Evolutionary conservation across 2,888 invertebrate species (phyloP).

Genomic region (Hemistola chrysoprasaria): DNA sequence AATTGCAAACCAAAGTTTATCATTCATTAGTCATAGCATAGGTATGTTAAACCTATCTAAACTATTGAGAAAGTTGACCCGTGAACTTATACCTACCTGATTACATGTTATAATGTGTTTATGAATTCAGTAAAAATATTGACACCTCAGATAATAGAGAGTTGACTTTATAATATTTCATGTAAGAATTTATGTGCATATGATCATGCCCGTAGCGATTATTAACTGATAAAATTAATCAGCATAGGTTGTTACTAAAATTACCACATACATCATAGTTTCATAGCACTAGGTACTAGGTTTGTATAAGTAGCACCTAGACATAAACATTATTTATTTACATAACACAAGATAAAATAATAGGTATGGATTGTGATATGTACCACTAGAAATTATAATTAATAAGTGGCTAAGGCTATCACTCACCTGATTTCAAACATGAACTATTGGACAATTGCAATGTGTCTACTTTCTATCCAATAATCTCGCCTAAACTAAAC

Average conservation of each 20-base stretch:
- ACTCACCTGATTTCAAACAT: constrained; percentile 14
- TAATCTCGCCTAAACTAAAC: background rate
- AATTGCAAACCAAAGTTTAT: too few relatives aligned
- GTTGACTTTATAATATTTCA: too few relatives aligned
- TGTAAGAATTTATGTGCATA: constrained; percentile 4
- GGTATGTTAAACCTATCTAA: too few relatives aligned
- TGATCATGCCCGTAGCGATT: constrained; percentile 13
- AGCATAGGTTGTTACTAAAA: constrained; percentile 11
- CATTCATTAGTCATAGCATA: too few relatives aligned
- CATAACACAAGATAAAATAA: constrained; percentile 5
- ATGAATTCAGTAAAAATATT: too few relatives aligned
- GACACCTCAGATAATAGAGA: too few relatives aligned
- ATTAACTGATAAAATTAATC: constrained; percentile 22
- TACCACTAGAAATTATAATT: too few relatives aligned
- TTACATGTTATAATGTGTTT: too few relatives aligned
- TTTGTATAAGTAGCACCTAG: background rate
- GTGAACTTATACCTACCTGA: too few relatives aligned
- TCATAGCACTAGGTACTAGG: constrained; percentile 3
- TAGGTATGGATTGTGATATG: too few relatives aligned
- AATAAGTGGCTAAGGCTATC: too few relatives aligned
- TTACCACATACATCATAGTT: constrained; percentile 17
- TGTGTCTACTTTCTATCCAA: background rate
- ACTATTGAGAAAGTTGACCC: too few relatives aligned
- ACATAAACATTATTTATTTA: constrained; percentile 6
- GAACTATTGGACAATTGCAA: background rate